Evolutionary conservation across 2,888 invertebrate genomes (phyloP), one percentile per base, ranked within the genome.

Genomic region (Diogma glabrata): DNA sequence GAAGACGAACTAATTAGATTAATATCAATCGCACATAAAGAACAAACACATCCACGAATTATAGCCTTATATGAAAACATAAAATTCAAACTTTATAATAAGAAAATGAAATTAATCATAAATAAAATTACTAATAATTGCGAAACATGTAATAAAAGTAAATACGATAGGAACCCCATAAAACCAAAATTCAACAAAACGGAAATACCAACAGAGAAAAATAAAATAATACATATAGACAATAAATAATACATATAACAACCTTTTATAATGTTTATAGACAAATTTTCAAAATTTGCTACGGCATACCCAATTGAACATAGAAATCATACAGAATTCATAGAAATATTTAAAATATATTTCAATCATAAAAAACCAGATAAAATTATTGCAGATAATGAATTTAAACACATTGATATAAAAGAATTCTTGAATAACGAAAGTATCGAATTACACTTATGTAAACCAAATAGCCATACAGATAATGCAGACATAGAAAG

Each of bases 281-380:
- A 50, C 14, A 50, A 26, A 45, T 50, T 50, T 50, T 43, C 50
- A 26, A 50, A 50, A 43, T 40, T 36, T 50, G 50, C 16, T 4
- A 24, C 50, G 9, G 40, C 28, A 23, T 50, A 26, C 12, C 43
- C 38, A 12, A 24, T 50, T 26, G 17, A 16, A 17, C 28, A 45
- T 19, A 26, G 50, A 19, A 50, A 24, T 14, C 26, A 50, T 20
- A 7, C 19, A 26, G 43, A 38, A 10, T 26, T 50, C 14, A 50
- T 50, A 19, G 40, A 50, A 43, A 17, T 24, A 43, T 19, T 50
- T 10, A 43, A 43, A 26, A 43, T 40, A n/a, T 28, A 43, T 45
- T 43, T 43, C 19, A 20, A 23, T 3, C 40, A 50, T 26, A 45
- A 28, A 26, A 24, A 50, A 26, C 30, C 45, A 20, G 10, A n/a